Evolutionary conservation across 2,797 vertebrate species (phyloP).

Genomic region (Lacerta bilineata): DNA sequence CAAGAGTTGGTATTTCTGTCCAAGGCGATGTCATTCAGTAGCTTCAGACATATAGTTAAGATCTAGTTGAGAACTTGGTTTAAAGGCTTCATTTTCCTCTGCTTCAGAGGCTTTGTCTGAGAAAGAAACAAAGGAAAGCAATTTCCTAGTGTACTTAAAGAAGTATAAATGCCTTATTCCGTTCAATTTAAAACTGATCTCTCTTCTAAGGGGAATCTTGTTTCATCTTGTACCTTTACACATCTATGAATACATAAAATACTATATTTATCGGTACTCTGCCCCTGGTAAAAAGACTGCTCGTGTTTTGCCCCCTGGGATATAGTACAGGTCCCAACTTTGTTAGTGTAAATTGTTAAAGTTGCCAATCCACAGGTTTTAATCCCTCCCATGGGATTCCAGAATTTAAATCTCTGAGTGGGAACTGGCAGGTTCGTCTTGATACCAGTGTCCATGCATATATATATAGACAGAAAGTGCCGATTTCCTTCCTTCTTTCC

Average conservation of each 20-base stretch:
- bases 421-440: not conserved
- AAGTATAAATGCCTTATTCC: not conserved
- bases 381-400: not conserved
- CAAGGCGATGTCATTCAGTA: rapidly evolving
- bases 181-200: not conserved
- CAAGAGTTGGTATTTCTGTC: not conserved
- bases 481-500: not conserved
- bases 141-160: not conserved
- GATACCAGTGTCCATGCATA: not conserved
- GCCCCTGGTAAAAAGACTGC: no score
- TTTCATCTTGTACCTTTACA: not conserved
- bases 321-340: not conserved
- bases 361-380: not conserved
- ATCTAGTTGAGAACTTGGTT: not conserved
- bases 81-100: not conserved
- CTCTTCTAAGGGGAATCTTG: not conserved
- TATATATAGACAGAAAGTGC: not conserved
- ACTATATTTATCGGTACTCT: not conserved
- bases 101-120: not conserved
- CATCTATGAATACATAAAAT: not conserved
- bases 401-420: not conserved
- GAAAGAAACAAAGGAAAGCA: not conserved
- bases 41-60: not conserved
- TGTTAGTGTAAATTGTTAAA: not conserved
- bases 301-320: not conserved